Evolutionary conservation across 1,140 invertebrate species (phyloP), one percentile per base, ranked within the genome.

Genomic region (Penaeus vannamei): DNA sequence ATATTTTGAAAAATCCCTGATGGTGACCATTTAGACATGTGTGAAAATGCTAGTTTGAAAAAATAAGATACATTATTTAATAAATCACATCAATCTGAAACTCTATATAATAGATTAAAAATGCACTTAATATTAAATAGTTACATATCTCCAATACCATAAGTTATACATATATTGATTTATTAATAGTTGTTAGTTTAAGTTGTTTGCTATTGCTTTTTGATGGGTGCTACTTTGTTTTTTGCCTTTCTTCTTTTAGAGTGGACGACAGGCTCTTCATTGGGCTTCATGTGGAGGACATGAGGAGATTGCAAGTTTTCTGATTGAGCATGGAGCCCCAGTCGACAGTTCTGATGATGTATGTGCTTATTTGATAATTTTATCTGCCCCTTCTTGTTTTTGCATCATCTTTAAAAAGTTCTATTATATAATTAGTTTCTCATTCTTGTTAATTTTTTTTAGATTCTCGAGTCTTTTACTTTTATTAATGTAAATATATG

Each of bases 211-310:
- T n/a, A 17, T 53, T 17, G 12, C 53, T 17, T 53, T 53, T 53
- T 53, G 14, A 0, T 53, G 53, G 53, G 0, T 53, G 14, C 8
- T 53, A 53, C 14, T 53, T 53, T 53, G 12, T 0, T 53, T 53
- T 53, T 53, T 53, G 3, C 10, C 53, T 53, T 5, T 17, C 53
- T 53, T 72, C 22, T 83, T 82, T n/a, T 81, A 88, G 86, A 88
- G 86, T 84, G 86, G 82, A 14, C 80, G 86, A 8, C 86, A 88
- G 7, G 42, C 66, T 12, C n/a, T 88, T 26, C 86, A 88, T 23
- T 88, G 86, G 86, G 86, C 86, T 22, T 64, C 86, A n/a, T 83
- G 86, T 77, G 86, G 86, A 19, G 86, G 86, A 59, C 86, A 88
- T n/a, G 86, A 83, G 42, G 86, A 88, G 62, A 66, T 88, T 20